Conservation (phyloP, 2,888 invertebrate species). For the Anoncus sp. region DNA sequence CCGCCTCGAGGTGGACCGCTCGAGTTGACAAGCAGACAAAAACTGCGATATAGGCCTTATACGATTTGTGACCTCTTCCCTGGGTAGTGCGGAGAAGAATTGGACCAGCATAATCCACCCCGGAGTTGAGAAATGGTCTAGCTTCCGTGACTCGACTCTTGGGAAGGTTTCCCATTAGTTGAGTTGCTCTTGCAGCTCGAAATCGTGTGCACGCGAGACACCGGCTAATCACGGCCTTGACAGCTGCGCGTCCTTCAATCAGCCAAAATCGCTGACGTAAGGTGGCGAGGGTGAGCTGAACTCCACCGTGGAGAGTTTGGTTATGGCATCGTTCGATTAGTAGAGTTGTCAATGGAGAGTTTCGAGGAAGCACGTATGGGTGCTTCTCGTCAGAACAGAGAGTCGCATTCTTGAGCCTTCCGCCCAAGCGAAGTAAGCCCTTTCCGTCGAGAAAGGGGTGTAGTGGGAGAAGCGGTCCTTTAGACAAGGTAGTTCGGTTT, state of each 20-base stretch:
- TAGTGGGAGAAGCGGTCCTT: conserved; percentile 26
- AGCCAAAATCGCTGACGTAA: conserved; percentile 14
- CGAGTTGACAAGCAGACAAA: conserved; percentile 66
- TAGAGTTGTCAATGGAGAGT: conserved; percentile 16
- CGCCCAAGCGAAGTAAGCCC: conserved; percentile 48
- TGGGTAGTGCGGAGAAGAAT: not conserved
- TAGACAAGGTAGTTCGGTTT: too few relatives aligned
- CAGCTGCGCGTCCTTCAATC: not conserved
- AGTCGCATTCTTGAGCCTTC: conserved; percentile 10
- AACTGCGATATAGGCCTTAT: conserved; percentile 40
- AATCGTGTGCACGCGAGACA: not conserved
- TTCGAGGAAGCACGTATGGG: conserved; percentile 4
- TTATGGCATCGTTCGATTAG: conserved; percentile 12
- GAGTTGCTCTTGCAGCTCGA: conserved; percentile 5
- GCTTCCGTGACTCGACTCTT: conserved; percentile 1
- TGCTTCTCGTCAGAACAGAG: not conserved
- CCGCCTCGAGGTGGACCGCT: conserved; percentile 66
- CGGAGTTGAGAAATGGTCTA: conserved; percentile 61
- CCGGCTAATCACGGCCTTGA: not conserved
- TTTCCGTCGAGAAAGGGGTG: conserved; percentile 36
- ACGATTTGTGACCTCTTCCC: conserved; percentile 24
- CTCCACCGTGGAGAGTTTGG: conserved; percentile 21
- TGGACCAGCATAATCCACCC: conserved; percentile 57
- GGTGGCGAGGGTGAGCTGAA: conserved; percentile 46
- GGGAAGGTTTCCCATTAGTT: conserved; percentile 32